Percentiles rank a stretch among this genome's conserved stretches.
Conservation (phyloP, 2,888 invertebrate genomes). For the Melinaea marsaeus region DNA sequence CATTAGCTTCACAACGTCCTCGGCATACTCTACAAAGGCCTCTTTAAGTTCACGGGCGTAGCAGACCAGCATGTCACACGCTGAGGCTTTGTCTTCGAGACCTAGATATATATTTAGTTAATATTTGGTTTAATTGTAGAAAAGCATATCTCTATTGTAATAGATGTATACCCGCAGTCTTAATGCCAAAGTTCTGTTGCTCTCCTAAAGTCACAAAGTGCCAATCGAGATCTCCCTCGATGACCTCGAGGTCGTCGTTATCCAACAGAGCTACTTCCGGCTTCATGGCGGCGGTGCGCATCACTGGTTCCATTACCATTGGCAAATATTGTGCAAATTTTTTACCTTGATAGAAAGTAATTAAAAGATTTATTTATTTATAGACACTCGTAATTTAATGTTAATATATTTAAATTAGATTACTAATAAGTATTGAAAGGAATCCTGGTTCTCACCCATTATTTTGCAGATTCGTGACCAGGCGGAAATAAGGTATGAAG, state of each 20-base stretch:
- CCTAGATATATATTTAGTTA: slow-evolving; percentile 59
- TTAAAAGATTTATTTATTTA: background rate
- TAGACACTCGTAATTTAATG: background rate
- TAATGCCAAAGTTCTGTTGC: slow-evolving; percentile 96
- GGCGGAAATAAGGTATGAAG: slow-evolving; percentile 98
- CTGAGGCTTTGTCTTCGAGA: slow-evolving; percentile 96
- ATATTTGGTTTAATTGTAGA: no score
- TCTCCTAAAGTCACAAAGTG: slow-evolving; percentile 96
- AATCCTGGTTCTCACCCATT: slow-evolving; percentile 65
- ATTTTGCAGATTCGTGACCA: slow-evolving; percentile 99
- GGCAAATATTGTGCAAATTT: slow-evolving; percentile 95
- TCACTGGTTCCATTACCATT: slow-evolving; percentile 96
- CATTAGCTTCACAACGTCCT: slow-evolving; percentile 88
- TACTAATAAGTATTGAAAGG: no score
- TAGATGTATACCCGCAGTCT: slow-evolving; percentile 83
- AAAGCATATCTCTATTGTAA: no score
- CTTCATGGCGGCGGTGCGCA: slow-evolving; percentile 94
- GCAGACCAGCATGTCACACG: slow-evolving; percentile 97
- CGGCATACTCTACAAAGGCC: slow-evolving; percentile 78
- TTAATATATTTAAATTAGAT: background rate
- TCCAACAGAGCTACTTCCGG: slow-evolving; percentile 95
- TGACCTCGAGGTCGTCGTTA: slow-evolving; percentile 89
- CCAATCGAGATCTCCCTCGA: slow-evolving; percentile 94
- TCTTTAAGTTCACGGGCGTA: slow-evolving; percentile 96
- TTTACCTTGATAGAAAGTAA: slow-evolving; percentile 72